Percentiles rank a stretch among this genome's conserved stretches.
These are phyloP conservation scores for Orussus abietinus DNA, from an alignment of 1,140 invertebrate genomes.

Conservation along the genomic window DNA sequence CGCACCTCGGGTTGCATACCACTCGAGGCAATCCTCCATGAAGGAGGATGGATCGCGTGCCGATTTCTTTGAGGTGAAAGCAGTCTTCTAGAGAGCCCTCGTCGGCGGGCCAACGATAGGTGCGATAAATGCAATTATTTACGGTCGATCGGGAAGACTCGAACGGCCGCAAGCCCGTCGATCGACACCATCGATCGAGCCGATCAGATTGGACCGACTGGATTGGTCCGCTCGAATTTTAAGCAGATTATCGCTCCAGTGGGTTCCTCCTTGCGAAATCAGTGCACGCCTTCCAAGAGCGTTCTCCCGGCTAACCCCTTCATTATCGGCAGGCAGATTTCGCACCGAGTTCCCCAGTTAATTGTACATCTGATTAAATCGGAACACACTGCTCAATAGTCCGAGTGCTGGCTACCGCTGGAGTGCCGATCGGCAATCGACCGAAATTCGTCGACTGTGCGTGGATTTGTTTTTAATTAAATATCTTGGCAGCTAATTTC, in stretches of 20 bases:
- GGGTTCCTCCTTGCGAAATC: conserved; percentile 25
- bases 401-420: no score
- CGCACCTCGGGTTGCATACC: conserved; percentile 17
- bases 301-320: conserved; percentile 17
- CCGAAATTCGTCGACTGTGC: no score
- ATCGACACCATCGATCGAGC: conserved; percentile 29
- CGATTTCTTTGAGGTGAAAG: conserved; percentile 45
- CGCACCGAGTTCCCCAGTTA: no score
- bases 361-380: no score
- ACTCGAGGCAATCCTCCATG: conserved; percentile 29
- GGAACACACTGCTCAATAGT: no score
- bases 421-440: no score
- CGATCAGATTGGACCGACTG: conserved; percentile 30
- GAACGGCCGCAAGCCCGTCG: no score
- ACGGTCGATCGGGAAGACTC: conserved; percentile 53
- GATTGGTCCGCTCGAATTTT: conserved; percentile 41
- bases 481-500: no score
- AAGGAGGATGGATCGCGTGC: conserved; percentile 37
- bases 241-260: conserved; percentile 43
- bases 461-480: no score
- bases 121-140: conserved; percentile 56
- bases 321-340: conserved; percentile 23
- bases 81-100: conserved; percentile 33
- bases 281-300: conserved; percentile 20
- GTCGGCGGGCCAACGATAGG: conserved; percentile 44